Conservation (phyloP, 2,113 vertebrate genomes). For the Mohoua ochrocephala region DNA sequence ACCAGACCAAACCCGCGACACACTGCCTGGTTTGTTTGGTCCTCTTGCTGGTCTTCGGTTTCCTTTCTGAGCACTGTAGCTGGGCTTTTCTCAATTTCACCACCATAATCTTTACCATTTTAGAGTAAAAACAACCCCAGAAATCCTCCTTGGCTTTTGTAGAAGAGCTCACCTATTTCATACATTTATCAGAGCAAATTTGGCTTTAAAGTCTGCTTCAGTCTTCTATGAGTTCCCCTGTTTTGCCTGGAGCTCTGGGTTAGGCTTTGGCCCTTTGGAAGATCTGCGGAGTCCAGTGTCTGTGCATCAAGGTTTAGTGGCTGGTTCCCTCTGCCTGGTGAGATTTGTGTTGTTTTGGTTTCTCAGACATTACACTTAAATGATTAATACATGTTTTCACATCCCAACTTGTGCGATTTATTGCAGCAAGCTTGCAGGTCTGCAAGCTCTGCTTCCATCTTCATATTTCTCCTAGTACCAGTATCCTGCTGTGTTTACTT, state of each 20-base stretch:
- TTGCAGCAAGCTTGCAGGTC: neutral
- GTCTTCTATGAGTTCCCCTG: neutral
- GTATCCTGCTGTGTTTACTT: slow-evolving; percentile 8
- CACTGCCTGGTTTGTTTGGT: neutral
- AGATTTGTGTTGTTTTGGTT: neutral
- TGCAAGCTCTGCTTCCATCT: neutral
- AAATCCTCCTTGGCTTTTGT: neutral
- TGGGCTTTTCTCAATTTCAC: neutral
- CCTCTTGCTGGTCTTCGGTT: neutral
- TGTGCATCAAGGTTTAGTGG: neutral
- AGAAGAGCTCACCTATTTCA: neutral
- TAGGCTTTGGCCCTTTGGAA: neutral
- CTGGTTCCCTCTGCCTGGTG: neutral
- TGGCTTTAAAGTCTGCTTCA: neutral
- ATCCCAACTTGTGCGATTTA: slow-evolving; percentile 14
- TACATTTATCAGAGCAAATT: neutral
- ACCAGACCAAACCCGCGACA: too few relatives aligned
- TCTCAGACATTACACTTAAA: neutral
- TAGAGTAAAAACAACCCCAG: neutral
- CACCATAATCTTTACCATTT: neutral
- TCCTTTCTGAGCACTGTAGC: neutral
- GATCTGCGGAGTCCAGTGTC: neutral
- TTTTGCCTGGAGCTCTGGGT: neutral
- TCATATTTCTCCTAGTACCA: slow-evolving; percentile 7
- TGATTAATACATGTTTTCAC: neutral